A percentile compares a stretch with the other conserved stretches of the same genome.
phyloP scores from a whole-genome alignment of 2,113 vertebrate species.

The Burhinus oedicnemus region DNA sequence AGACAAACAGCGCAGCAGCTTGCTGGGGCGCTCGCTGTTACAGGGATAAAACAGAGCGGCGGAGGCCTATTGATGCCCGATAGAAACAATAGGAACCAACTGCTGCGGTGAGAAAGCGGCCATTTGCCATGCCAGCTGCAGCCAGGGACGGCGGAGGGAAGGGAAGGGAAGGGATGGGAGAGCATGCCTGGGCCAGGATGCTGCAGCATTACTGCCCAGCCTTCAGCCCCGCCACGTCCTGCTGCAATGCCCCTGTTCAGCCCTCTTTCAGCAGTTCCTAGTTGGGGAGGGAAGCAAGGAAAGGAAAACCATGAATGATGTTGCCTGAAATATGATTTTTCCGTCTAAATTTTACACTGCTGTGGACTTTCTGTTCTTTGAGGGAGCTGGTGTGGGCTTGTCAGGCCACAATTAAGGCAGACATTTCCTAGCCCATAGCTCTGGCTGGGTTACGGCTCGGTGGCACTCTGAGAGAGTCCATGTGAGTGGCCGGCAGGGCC shows the following conservation, averaged over 20 bases:
- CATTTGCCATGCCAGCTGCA: constrained; percentile 23
- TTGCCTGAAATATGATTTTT: not conserved
- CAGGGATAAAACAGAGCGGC: not conserved
- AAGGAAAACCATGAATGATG: not conserved
- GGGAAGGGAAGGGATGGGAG: not conserved
- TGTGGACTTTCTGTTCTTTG: not conserved
- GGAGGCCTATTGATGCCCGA: not conserved
- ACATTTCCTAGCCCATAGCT: not conserved
- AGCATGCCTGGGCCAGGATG: fast-evolving
- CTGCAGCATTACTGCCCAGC: not conserved
- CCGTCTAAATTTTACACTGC: not conserved
- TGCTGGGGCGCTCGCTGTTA: not conserved
- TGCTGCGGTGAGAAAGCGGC: not conserved
- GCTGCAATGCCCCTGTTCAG: not conserved
- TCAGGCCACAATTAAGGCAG: not conserved
- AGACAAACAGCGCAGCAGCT: not conserved
- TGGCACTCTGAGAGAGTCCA: fast-evolving
- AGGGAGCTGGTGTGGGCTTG: not conserved
- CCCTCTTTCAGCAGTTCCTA: not conserved
- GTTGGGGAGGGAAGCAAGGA: not conserved
- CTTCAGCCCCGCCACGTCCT: fast-evolving
- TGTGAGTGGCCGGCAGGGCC: fast-evolving
- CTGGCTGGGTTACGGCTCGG: not conserved
- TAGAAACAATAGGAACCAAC: constrained; percentile 21
- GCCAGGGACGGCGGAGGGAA: not conserved